Percentiles rank a stretch among this genome's conserved stretches.
These are phyloP conservation scores for Amphiprion percula DNA, from an alignment of 2,113 vertebrate species.

Conservation along the genomic window DNA sequence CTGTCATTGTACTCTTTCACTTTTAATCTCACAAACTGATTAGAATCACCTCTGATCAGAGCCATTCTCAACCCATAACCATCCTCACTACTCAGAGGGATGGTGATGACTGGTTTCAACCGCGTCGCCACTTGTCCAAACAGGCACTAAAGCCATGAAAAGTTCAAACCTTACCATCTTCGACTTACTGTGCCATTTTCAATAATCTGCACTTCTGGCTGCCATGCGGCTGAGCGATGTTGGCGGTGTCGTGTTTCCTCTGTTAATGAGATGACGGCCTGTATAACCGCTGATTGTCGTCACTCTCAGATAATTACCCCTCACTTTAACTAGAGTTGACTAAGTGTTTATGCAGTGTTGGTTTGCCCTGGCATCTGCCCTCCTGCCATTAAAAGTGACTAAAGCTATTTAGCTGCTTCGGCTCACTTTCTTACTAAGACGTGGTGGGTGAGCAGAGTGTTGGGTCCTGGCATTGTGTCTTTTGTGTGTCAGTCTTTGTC, in stretches of 20 bases:
- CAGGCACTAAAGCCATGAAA: background rate
- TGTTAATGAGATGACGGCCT: constrained; percentile 62
- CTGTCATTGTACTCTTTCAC: no score
- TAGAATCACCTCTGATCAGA: background rate
- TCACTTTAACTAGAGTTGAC: constrained; percentile 69
- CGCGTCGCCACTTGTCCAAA: background rate
- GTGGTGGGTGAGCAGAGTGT: constrained; percentile 15
- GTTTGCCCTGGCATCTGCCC: constrained; percentile 66
- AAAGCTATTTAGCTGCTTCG: constrained; percentile 51
- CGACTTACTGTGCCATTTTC: constrained; percentile 27
- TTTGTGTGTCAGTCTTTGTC: constrained; percentile 36
- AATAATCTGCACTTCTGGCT: constrained; percentile 39
- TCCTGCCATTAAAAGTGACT: constrained; percentile 72
- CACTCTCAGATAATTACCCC: constrained; percentile 71
- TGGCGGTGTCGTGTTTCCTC: constrained; percentile 42
- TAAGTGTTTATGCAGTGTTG: constrained; percentile 70
- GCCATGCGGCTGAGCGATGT: constrained; percentile 24
- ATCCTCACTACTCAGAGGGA: background rate
- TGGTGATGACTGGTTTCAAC: constrained; percentile 5
- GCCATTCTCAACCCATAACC: background rate
- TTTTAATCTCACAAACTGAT: no score
- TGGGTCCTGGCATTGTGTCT: constrained; percentile 2
- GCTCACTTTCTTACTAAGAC: constrained; percentile 24
- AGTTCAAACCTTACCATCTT: constrained; percentile 6
- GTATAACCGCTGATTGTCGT: constrained; percentile 68